Base-by-base conservation (phyloP, 1,140 invertebrate species). In the Trichonephila clavipes region DNA sequence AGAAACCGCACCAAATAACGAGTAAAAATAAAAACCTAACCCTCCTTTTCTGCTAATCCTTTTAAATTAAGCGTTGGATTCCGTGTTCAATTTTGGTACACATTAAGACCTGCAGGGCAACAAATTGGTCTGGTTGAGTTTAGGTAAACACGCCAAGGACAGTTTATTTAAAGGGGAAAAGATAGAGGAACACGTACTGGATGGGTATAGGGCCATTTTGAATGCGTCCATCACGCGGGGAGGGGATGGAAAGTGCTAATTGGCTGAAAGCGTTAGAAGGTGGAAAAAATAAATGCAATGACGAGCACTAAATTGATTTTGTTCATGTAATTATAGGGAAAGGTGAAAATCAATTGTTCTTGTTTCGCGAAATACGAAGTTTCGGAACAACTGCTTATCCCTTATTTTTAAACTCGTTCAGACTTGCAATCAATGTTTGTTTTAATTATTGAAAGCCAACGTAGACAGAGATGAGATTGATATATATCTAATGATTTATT, bases 31-130 rank as follows among this genome's bases (percentile, higher is more conserved):
- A 77, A 34, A 34, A 18, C 28, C 24, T 34, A 7, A 16, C 14
- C 62, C 24, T 34, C n/a, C 34, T 51, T 51, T 51, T 51, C 12
- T 83, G 62, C 34, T 83, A 83, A 24, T 69, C 90, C 90, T 83
- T 83, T 82, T 83, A 83, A 83, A 83, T 91, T 82, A 91, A 91
- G 81, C 81, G 51, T n/a, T 18, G 28, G 28, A 91, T 91, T 81
- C 61, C 77, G 77, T 91, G 90, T 91, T 91, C 83, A 91, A 91
- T 91, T 81, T 83, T 44, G 59, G 51, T 21, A 44, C n/a, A 34
- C 34, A 59, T 40, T 91, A 81, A 90, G 81, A 61, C 88, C n/a
- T 61, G 58, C 24, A 61, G 24, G 40, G 24, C 21, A 44, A 19
- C 59, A 34, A 61, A 28, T 24, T 28, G 28, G 28, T 77, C 28